Evolutionary conservation across 2,888 invertebrate genomes (phyloP), one percentile per base, ranked within the genome.

Genomic region (Aquatica leii): DNA sequence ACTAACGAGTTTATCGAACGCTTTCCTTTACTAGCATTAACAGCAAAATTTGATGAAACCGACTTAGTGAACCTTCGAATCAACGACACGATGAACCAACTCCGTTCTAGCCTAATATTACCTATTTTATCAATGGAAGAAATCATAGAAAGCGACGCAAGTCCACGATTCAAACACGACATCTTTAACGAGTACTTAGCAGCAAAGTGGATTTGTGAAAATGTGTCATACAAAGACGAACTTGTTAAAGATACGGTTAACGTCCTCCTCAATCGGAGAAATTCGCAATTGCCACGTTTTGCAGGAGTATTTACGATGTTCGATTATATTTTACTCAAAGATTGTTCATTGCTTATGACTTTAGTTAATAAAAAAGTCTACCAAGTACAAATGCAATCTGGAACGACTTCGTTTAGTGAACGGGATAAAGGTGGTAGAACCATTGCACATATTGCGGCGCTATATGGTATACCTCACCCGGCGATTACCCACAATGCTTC

Each of bases 111-210:
- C 6, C n/a, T 15, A 17, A n/a, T 11, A 2, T 1, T 34, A 2
- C 6, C 2, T 9, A 24, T 35, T 11, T 12, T 60, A 6, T 48
- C 49, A 43, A 12, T 9, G 12, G 20, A n/a, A 2, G 54, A 37
- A 14, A 35, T 21, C 1, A 12, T 14, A 2, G 12, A 37, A 14
- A 54, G 48, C 1, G 9, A 15, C n/a, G 20, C 18, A n/a, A 49
- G 17, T 2, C 14, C 20, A 20, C 54, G 12, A 1, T 60, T 54
- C 17, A 15, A 15, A 15, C 55, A 60, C 14, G 34, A 12, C 11
- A 60, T 48, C 0, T 55, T 60, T 15, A 49, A 48, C 8, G 46
- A 60, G 24, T 60, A 49, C 20, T 24, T 54, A 14, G 46, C 54
- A 9, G 60, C 49, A 9, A 11, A 40, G 6, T 60, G 60, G 60